These are phyloP conservation scores for Campoletis sonorensis DNA, from an alignment of 1,140 invertebrate species.

Conservation along the genomic window DNA sequence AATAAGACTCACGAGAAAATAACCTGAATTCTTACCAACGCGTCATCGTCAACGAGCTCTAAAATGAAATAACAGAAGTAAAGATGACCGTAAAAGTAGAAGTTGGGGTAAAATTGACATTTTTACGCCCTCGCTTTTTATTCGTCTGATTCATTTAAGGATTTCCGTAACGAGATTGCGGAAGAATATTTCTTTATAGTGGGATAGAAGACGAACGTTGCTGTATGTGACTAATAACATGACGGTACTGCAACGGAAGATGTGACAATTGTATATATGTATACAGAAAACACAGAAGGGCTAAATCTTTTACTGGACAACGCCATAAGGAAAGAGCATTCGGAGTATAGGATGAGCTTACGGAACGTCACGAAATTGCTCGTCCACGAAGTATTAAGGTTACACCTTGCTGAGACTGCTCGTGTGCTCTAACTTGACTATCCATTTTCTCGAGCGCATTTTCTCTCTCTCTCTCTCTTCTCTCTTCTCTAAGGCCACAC, in stretches of 20 bases:
- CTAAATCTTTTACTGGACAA: slow-evolving; percentile 33
- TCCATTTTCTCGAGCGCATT: neutral
- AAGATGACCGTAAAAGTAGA: too few relatives aligned
- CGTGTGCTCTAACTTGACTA: slow-evolving; percentile 34
- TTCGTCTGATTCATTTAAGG: neutral
- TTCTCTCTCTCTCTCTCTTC: neutral
- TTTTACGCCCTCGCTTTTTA: neutral
- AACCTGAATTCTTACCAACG: neutral
- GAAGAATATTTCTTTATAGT: neutral
- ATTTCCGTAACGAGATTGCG: neutral
- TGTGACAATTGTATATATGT: neutral
- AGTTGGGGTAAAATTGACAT: neutral
- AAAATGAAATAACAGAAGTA: neutral
- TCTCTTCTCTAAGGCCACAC: slow-evolving; percentile 48
- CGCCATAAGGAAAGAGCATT: slow-evolving; percentile 9
- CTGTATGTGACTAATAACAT: slow-evolving; percentile 1
- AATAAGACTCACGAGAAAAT: neutral
- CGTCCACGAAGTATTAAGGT: slow-evolving; percentile 53
- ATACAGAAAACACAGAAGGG: slow-evolving; percentile 18
- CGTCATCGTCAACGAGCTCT: neutral
- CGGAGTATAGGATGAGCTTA: slow-evolving; percentile 38
- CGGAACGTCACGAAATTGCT: slow-evolving; percentile 45
- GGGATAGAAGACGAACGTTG: neutral
- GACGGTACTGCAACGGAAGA: neutral
- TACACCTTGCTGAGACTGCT: slow-evolving; percentile 19